Percentiles rank a stretch among this genome's conserved stretches.
These are phyloP conservation scores for Strigamia transsilvanica DNA, from an alignment of 2,888 invertebrate species.

Conservation along the genomic window DNA sequence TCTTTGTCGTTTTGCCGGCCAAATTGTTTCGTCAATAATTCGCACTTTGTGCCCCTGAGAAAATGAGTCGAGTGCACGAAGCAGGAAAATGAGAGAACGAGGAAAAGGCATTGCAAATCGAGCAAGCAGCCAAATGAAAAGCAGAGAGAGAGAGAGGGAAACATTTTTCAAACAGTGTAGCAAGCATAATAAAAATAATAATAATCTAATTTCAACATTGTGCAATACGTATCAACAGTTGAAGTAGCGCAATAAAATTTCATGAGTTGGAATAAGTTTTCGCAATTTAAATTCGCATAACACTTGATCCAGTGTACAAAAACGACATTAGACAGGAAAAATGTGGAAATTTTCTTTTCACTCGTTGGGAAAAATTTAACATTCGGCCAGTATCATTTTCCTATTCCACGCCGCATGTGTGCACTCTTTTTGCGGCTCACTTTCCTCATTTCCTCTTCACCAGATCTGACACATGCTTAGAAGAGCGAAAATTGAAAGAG, in stretches of 20 bases:
- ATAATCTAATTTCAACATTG: not conserved
- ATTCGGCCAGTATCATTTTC: not conserved
- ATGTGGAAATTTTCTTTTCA: not conserved
- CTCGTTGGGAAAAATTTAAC: not conserved
- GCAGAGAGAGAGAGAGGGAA: not conserved
- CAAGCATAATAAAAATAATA: not conserved
- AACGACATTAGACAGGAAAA: not conserved
- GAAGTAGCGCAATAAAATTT: not conserved
- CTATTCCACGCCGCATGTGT: not conserved
- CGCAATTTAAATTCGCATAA: not conserved
- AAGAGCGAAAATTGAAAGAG: constrained; percentile 12
- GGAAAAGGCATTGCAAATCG: not conserved
- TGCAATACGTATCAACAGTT: not conserved
- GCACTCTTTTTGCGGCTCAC: not conserved
- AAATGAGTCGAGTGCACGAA: not conserved
- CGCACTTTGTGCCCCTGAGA: not conserved
- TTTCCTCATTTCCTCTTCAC: constrained; percentile 31
- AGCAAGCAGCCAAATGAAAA: not conserved
- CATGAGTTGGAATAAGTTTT: constrained; percentile 10
- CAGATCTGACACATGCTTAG: constrained; percentile 4
- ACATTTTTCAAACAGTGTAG: too few species aligned
- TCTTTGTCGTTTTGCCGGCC: constrained; percentile 34
- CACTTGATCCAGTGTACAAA: not conserved
- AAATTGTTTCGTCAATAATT: constrained; percentile 15
- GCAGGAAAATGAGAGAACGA: not conserved